Base-by-base conservation (phyloP, 1,140 invertebrate genomes). In the Nymphalis io region DNA sequence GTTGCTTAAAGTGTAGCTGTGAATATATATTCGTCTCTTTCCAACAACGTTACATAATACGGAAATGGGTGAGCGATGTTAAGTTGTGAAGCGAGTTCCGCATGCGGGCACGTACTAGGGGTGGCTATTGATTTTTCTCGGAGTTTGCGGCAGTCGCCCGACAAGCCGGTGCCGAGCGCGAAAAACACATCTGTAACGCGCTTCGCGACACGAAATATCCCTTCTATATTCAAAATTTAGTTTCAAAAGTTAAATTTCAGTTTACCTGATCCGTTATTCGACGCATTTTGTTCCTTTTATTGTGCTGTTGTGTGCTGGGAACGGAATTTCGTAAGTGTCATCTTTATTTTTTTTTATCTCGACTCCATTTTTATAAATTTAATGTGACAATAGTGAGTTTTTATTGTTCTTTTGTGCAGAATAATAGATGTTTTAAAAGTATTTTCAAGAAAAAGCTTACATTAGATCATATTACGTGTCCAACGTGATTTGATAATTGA, bases 81-180 rank as follows among this genome's bases (percentile, higher is more conserved):
- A 76, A 61, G 77, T 83, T 80, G 73, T 71, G 76, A 74, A 64
- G 53, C 68, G 80, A 82, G 82, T 89, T 90, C 89, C 89, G 89
- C 89, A 91, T 91, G 88, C 88, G 88, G 87, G 70, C 69, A 64
- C 46, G 75, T 75, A 65, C 75, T 77, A 74, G 80, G 87, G 85
- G 85, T 86, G 69, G 87, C 75, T 90, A 91, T 90, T 90, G 89
- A 91, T 91, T 90, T 90, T 91, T 83, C 85, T 64, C 73, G 20
- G 82, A 88, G 84, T 87, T 88, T 91, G 89, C 88, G 85, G 88
- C 88, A 91, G 89, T 91, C 88, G 79, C 74, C 79, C 80, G 81
- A 72, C 81, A 83, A 80, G 84, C 87, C 89, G 88, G 89, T 87
- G 79, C 81, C 84, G 81, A 89, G 83, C 87, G 86, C 87, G 87